Base-by-base conservation (phyloP, 2,797 vertebrate species). In the Varecia variegata region DNA sequence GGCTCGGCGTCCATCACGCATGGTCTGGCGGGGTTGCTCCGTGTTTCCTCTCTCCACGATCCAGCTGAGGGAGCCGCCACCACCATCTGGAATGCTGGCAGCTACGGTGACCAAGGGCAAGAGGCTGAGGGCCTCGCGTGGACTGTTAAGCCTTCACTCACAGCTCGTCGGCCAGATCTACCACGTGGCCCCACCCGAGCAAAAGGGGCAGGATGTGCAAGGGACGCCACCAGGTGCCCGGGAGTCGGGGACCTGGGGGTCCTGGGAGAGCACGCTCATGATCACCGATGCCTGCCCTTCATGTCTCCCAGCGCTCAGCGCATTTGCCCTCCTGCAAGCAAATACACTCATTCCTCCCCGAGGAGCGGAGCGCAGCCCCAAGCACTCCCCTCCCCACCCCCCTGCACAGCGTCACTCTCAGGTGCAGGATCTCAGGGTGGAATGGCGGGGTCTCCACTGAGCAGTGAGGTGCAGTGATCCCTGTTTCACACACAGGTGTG, bases 351-450 rank as follows among this genome's bases (percentile, higher is more conserved):
- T 35, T 43, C 20, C 30, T 25, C n/a, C 30, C 23, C 45, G 27
- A 40, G n/a, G 25, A 30, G 6, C 0, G n/a, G 25, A 30, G 6
- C 0, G 0, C 45, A 32, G 30, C 27, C 76, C 56, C 7, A 4
- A 1, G 2, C 7, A 0, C 1, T 20, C 5, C 3, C 47, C 5
- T 5, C 40, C 5, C 40, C 40, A 5, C 40, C 40, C 40, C 40
- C 5, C 43, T 10, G 50, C 1, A 10, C n/a, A 38, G 76, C 76
- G 1, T 79, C 7, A 2, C 12, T 11, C n/a, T 35, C 32, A 3
- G 68, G 73, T 7, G 27, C 27, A 47, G 73, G 25, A 1, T 40
- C 27, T 86, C 38, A 11, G 20, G 52, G 60, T 3, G 38, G 50
- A 0, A 5, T 15, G 9, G 2, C 4, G 54, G 38, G 50, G 67